Base-by-base conservation (phyloP, 2,797 vertebrate genomes). In the Lagodon rhomboides region DNA sequence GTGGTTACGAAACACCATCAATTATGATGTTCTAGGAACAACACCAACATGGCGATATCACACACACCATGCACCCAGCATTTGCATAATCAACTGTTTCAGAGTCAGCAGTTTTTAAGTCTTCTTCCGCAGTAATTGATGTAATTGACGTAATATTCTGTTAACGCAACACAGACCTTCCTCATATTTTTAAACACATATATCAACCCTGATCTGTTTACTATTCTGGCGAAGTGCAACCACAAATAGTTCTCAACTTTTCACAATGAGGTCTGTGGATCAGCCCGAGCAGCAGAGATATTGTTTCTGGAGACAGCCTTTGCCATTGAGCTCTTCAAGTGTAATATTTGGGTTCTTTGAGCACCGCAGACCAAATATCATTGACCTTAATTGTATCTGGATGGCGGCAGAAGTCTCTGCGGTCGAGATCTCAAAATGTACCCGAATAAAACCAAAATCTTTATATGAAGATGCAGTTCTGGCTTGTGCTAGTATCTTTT, bases 291-390 rank as follows among this genome's bases (percentile, higher is more conserved):
- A 75, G 23, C 65, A n/a, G 22, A 23, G 71, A 80, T 78, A 51
- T 76, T 86, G 73, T 78, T 84, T 51, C 82, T 86, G 79, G 73
- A 85, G 77, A 50, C 53, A 50, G 43, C 56, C 27, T 12, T 34
- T 41, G 54, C 30, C 44, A 41, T 69, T 25, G 43, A 70, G 54
- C 54, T 60, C 68, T 41, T 84, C 5, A 66, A 58, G 61, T 71
- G 63, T 69, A 70, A 67, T 80, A 63, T 75, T 65, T 82, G 62
- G 77, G 75, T 77, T 78, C 27, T 49, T 61, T 23, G 30, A 73
- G 13, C 60, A 27, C 65, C 73, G 61, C 73, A 74, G 68, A 73
- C 34, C 25, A 66, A 80, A 77, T 61, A 43, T 47, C 3, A 30
- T 13, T 16, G 34, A 67, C 69, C 66, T 76, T 27, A 63, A 15